Evolutionary conservation across 2,888 invertebrate genomes (phyloP), one percentile per base, ranked within the genome.

Genomic region (Microctonus hyperodae): DNA sequence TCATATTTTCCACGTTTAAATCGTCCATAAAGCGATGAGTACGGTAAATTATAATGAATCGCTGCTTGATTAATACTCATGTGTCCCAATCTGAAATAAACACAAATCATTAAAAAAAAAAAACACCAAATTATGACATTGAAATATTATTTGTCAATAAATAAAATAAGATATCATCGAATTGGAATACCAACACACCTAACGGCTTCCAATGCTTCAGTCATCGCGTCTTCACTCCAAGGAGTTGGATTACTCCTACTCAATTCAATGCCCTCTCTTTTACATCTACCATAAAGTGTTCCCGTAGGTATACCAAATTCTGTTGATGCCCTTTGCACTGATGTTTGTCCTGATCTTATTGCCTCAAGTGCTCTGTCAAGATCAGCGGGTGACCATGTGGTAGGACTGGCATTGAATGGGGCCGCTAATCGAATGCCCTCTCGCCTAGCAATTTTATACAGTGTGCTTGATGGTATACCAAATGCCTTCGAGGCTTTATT

Each of bases 51-150:
- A 85, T 91, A 95, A 82, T 95, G 95, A 75, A 95, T 95, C 62
- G 95, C 95, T 60, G 95, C 95, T 85, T 95, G 95, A 85, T 95
- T 95, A 78, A 95, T 95, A 70, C 94, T 94, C 95, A 95, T 95
- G 82, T 95, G 94, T 31, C 95, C 95, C 73, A 94, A 88, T 79
- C 95, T 94, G 79, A 53, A 84, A 83, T 65, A 67, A 65, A 71
- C 55, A 25, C 1, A 31, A 20, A 55, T 62, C 10, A 20, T n/a
- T 11, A 20, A 20, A 10, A 1, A 63, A 65, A 59, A 62, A 68
- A 62, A n/a, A n/a, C n/a, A n/a, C 51, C n/a, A n/a, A 66, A 64
- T 64, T 61, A 23, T 44, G 48, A 50, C 59, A 65, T 16, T 22
- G 5, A 16, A 4, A 48, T 16, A 23, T 25, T 51, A 51, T 51